phyloP scores from a whole-genome alignment of 2,888 invertebrate genomes.

The Abrostola tripartita region DNA sequence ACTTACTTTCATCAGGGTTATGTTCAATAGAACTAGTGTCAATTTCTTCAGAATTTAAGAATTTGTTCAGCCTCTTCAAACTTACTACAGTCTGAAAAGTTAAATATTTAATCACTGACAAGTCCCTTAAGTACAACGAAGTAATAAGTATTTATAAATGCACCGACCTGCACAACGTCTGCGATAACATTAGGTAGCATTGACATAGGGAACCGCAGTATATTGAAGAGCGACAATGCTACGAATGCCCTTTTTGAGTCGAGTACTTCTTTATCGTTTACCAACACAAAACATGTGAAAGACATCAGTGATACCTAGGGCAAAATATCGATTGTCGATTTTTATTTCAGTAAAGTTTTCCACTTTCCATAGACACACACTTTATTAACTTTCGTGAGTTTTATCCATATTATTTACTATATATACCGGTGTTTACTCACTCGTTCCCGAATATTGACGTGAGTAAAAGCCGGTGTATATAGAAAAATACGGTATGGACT shows the following conservation, averaged over 20 bases:
- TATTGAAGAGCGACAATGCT: conserved; percentile 98
- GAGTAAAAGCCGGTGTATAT: no score
- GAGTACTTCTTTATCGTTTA: conserved; percentile 94
- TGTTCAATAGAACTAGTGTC: conserved; percentile 93
- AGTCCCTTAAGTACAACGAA: not conserved
- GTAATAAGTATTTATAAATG: conserved; percentile 20
- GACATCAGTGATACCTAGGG: conserved; percentile 94
- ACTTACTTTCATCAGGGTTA: conserved; percentile 92
- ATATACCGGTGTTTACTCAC: no score
- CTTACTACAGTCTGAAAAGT: conserved; percentile 94
- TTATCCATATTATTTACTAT: no score
- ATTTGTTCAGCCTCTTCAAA: conserved; percentile 96
- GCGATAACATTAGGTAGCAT: conserved; percentile 98
- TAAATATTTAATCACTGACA: not conserved
- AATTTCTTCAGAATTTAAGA: conserved; percentile 97
- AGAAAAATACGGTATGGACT: not conserved
- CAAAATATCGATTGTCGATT: not conserved
- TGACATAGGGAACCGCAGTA: conserved; percentile 97
- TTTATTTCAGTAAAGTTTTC: conserved; percentile 80
- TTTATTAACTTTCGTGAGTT: no score
- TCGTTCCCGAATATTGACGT: no score
- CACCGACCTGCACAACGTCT: conserved; percentile 95
- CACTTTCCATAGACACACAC: no score
- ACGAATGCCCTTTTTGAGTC: conserved; percentile 98
- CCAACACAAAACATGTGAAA: conserved; percentile 95